Evolutionary conservation across 2,888 invertebrate species (phyloP).

Genomic region (Lypha dubia): DNA sequence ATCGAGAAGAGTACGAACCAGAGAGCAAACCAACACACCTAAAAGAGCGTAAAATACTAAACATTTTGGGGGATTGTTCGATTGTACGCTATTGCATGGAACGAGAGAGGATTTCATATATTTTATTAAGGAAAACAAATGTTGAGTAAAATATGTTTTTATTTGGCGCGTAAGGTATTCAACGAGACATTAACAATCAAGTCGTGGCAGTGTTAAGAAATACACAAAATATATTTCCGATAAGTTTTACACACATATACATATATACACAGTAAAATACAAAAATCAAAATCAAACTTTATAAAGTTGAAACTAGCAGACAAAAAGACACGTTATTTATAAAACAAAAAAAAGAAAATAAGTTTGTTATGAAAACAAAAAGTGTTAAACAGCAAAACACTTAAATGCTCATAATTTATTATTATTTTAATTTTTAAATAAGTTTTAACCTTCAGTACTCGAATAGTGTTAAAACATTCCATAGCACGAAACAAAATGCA

Average conservation of each 20-base stretch:
- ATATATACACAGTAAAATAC: slow-evolving; percentile 3
- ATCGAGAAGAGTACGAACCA: slow-evolving; percentile 4
- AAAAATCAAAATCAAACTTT: too few species aligned
- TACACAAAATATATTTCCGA: slow-evolving; percentile 29
- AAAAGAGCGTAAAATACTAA: slow-evolving; percentile 31
- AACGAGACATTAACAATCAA: slow-evolving; percentile 69
- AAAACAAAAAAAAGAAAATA: slow-evolving; percentile 23
- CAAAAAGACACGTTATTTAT: slow-evolving; percentile 22
- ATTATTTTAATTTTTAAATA: slow-evolving; percentile 19
- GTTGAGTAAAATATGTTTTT: slow-evolving; percentile 72
- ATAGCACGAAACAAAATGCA: not conserved
- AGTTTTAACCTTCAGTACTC: slow-evolving; percentile 54
- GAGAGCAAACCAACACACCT: slow-evolving; percentile 2
- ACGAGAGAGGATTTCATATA: slow-evolving; percentile 44
- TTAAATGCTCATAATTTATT: slow-evolving; percentile 51
- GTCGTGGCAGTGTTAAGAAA: slow-evolving; percentile 71
- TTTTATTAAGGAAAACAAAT: slow-evolving; percentile 59
- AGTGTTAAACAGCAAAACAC: slow-evolving; percentile 29
- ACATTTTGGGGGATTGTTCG: slow-evolving; percentile 55
- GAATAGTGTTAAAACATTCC: slow-evolving; percentile 41
- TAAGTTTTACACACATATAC: slow-evolving; percentile 30
- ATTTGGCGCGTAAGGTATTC: slow-evolving; percentile 77
- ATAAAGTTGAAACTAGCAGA: too few species aligned
- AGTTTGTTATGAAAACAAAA: not conserved
- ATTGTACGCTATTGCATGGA: slow-evolving; percentile 32